Evolutionary conservation across 2,888 invertebrate genomes (phyloP).

Genomic region (Schrankia costaestrigalis): DNA sequence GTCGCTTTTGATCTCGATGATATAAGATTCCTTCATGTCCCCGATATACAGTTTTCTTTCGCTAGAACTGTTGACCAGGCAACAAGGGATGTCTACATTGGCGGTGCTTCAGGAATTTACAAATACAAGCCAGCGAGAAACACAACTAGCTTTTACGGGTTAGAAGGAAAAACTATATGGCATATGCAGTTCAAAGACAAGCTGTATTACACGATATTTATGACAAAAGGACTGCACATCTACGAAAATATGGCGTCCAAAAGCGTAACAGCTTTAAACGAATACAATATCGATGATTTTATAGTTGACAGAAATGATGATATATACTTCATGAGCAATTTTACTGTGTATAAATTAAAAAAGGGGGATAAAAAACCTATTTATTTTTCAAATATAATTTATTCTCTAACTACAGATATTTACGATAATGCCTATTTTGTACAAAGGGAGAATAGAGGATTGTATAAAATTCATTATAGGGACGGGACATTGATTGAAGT

Average conservation of each 20-base stretch:
- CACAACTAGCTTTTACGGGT: constrained; percentile 35
- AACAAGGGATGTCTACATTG: constrained; percentile 50
- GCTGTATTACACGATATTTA: constrained; percentile 50
- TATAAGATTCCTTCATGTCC: constrained; percentile 39
- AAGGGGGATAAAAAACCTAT: constrained; percentile 41
- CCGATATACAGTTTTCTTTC: constrained; percentile 52
- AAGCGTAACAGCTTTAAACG: constrained; percentile 37
- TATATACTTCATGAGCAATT: constrained; percentile 55
- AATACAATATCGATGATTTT: constrained; percentile 58
- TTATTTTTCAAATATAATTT: constrained; percentile 48
- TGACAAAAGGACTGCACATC: constrained; percentile 44
- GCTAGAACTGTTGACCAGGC: constrained; percentile 53
- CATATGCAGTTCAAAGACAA: constrained; percentile 55
- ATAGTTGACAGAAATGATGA: constrained; percentile 53
- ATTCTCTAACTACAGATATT: constrained; percentile 50
- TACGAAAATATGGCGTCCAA: constrained; percentile 42
- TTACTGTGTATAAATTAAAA: constrained; percentile 44
- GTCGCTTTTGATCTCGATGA: constrained; percentile 52
- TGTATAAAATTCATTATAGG: constrained; percentile 53
- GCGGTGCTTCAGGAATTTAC: constrained; percentile 51
- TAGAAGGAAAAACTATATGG: constrained; percentile 55
- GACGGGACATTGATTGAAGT: constrained; percentile 39
- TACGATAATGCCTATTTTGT: constrained; percentile 50
- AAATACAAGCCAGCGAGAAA: constrained; percentile 45
- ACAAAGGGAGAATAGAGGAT: constrained; percentile 45